phyloP scores from a whole-genome alignment of 1,140 invertebrate species.

The Battus philenor region DNA sequence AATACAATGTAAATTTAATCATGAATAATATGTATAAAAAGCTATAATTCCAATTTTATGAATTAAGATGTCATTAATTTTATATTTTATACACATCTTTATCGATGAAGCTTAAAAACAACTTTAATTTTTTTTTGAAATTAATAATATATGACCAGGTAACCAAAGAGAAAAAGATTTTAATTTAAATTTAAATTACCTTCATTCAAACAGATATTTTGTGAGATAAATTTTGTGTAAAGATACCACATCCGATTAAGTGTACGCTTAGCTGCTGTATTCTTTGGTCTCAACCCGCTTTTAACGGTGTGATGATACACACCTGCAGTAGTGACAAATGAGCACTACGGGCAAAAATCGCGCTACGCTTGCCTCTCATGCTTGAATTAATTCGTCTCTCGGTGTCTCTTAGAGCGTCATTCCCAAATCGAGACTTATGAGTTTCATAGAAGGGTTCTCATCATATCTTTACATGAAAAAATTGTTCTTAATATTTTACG shows the following conservation, averaged over 20 bases:
- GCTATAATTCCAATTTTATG: too few relatives aligned
- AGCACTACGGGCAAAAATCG: slow-evolving; percentile 64
- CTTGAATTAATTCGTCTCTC: slow-evolving; percentile 71
- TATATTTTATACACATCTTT: not conserved
- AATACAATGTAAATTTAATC: too few relatives aligned
- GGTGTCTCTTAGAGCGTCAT: slow-evolving; percentile 67
- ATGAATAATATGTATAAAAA: too few relatives aligned
- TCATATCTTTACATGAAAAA: not conserved
- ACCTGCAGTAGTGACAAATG: slow-evolving; percentile 65
- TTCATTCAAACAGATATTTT: too few relatives aligned
- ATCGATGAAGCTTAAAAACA: not conserved
- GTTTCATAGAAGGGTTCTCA: slow-evolving; percentile 23
- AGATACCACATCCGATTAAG: slow-evolving; percentile 31
- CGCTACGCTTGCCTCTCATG: slow-evolving; percentile 43
- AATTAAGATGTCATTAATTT: too few relatives aligned
- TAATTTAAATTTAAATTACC: too few relatives aligned
- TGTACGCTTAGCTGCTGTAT: not conserved
- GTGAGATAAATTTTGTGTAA: too few relatives aligned
- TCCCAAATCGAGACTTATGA: slow-evolving; percentile 25
- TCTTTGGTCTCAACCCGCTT: slow-evolving; percentile 26
- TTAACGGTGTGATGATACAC: slow-evolving; percentile 55
- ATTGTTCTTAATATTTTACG: too few relatives aligned
- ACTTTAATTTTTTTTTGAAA: not conserved
- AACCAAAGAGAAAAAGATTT: too few relatives aligned
- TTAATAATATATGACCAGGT: not conserved